Evolutionary conservation across 2,113 vertebrate genomes (phyloP).

Genomic region (Apteryx owenii): DNA sequence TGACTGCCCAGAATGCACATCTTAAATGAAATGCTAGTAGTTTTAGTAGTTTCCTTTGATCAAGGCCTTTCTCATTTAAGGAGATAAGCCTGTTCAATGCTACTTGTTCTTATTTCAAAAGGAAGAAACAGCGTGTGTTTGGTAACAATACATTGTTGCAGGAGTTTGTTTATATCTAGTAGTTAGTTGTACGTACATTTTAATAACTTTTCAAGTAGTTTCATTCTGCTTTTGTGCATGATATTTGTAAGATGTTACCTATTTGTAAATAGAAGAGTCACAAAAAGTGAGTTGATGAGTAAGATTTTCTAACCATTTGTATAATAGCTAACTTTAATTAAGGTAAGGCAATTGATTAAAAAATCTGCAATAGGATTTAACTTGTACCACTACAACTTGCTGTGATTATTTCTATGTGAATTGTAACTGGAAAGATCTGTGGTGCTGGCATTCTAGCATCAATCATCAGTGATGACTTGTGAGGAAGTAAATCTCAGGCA

Average conservation of each 20-base stretch:
- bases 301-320: not conserved
- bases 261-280: not conserved
- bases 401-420: not conserved
- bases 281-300: not conserved
- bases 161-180: not conserved
- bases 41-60: not conserved
- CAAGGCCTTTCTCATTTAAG: not conserved
- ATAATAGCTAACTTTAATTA: not conserved
- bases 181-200: not conserved
- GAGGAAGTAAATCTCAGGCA: not conserved
- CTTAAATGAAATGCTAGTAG: not conserved
- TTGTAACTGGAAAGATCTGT: not conserved
- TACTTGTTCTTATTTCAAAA: not conserved
- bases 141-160: not conserved
- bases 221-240: not conserved
- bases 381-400: not conserved
- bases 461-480: not conserved
- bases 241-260: not conserved
- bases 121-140: not conserved
- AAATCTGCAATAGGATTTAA: not conserved
- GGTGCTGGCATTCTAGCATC: not conserved
- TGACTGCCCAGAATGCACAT: not conserved
- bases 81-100: not conserved
- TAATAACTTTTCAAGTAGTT: not conserved
- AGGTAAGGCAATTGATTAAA: not conserved